Evolutionary conservation across 2,888 invertebrate species (phyloP), one percentile per base, ranked within the genome.

Genomic region (Chalcis sispes): DNA sequence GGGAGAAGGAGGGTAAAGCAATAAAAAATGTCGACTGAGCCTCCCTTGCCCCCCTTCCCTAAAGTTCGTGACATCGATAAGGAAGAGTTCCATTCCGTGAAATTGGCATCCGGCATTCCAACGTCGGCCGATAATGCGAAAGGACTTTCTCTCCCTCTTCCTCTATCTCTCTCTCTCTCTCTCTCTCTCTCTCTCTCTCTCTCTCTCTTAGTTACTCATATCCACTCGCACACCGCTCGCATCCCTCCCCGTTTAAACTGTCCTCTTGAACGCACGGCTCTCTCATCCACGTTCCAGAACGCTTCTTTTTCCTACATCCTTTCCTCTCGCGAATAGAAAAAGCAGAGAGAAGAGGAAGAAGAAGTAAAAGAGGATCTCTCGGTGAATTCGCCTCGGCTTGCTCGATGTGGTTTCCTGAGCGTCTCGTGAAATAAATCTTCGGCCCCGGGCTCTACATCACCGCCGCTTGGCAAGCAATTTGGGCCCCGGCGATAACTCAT

Each of bases 401-500:
- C 79, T 77, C 64, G 66, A n/a, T 74, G 81, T 72, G 80, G 80
- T 80, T 81, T 78, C 72, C n/a, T n/a, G n/a, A n/a, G n/a, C 78
- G 79, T 72, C 79, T 72, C 56, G 77, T 83, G 85, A 84, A 87
- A 87, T 86, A 87, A 87, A 87, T 87, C 85, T 86, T 86, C 82
- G 81, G 83, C 81, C 84, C 81, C 81, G 82, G 83, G 87, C 86
- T 87, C 84, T 87, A 87, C 85, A 87, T 87, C 87, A 87, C 87
- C 69, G 59, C 18, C n/a, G 84, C 86, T 86, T 87, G 87, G 87
- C 87, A 87, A 87, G 87, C 85, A 87, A 87, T 87, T 87, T 87
- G 85, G 87, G 86, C 84, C 85, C 83, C 80, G 84, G 81, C 86
- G 87, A 87, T 87, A 87, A 87, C 86, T 87, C 87, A 87, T 87